Percentiles rank a stretch among this genome's conserved stretches.
Evolutionary conservation across 2,797 vertebrate genomes (phyloP).

Genomic region (Sphenopsis melanotis): DNA sequence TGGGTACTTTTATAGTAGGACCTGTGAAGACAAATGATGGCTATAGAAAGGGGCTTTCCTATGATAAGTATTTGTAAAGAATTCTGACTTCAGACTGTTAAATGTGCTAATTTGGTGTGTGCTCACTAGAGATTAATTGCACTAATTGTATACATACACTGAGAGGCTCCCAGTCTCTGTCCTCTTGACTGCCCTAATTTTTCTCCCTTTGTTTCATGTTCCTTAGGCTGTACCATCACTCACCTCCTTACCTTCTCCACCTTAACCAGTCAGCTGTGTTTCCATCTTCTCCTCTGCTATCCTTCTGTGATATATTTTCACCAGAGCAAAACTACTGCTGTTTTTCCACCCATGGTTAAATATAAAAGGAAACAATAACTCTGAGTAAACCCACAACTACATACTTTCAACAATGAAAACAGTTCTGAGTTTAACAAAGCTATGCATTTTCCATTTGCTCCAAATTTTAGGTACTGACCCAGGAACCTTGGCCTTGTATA

Average conservation of each 20-base stretch:
- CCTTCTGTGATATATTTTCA: neutral
- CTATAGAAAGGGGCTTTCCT: neutral
- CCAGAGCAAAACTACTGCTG: neutral
- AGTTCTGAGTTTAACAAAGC: neutral
- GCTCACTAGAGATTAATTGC: neutral
- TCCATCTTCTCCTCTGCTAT: neutral
- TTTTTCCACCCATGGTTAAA: neutral
- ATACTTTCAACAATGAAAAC: neutral
- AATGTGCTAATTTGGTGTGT: neutral
- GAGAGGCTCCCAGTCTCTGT: neutral
- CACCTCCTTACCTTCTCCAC: neutral
- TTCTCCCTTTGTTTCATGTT: neutral
- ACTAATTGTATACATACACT: neutral
- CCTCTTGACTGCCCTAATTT: neutral
- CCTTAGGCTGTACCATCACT: neutral
- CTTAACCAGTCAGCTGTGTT: neutral
- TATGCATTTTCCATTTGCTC: neutral
- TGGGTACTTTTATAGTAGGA: neutral
- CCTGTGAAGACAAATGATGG: neutral
- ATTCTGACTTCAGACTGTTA: neutral
- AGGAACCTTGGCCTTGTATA: neutral
- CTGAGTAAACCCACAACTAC: neutral
- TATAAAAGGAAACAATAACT: neutral
- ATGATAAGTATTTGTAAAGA: neutral
- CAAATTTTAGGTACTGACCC: neutral